Evolutionary conservation across 2,797 vertebrate species (phyloP).

Genomic region (Pteronotus mesoamericanus): DNA sequence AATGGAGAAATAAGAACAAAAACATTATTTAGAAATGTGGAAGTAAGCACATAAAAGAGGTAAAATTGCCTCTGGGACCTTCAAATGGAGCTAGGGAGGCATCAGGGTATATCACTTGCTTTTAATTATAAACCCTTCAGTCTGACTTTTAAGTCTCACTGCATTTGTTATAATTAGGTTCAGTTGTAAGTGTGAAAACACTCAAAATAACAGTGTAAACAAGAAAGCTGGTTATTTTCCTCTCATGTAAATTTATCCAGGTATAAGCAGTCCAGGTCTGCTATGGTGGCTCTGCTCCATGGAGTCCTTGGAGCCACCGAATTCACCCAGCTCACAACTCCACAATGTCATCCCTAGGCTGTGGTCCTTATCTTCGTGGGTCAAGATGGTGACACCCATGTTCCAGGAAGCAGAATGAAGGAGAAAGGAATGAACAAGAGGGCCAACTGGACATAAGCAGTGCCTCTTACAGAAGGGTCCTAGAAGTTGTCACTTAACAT

Average conservation of each 20-base stretch:
- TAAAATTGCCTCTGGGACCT: neutral
- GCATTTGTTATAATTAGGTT: neutral
- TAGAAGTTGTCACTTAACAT: neutral
- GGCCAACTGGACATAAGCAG: neutral
- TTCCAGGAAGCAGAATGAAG: neutral
- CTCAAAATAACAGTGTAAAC: neutral
- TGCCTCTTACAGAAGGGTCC: neutral
- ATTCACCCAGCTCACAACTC: neutral
- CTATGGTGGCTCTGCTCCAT: neutral
- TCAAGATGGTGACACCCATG: neutral
- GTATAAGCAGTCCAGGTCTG: neutral
- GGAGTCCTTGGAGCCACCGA: neutral
- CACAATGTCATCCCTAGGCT: neutral
- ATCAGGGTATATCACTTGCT: neutral
- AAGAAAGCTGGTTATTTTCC: neutral
- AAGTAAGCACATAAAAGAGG: neutral
- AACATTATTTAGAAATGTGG: neutral
- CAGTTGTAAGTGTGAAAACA: neutral
- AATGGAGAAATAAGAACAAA: neutral
- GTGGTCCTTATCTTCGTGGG: neutral
- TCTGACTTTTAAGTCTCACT: neutral
- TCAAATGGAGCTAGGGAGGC: neutral
- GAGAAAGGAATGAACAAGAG: neutral
- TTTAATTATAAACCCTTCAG: neutral
- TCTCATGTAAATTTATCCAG: neutral